Evolutionary conservation across 2,797 vertebrate genomes (phyloP).

Genomic region (Ateles fusciceps): DNA sequence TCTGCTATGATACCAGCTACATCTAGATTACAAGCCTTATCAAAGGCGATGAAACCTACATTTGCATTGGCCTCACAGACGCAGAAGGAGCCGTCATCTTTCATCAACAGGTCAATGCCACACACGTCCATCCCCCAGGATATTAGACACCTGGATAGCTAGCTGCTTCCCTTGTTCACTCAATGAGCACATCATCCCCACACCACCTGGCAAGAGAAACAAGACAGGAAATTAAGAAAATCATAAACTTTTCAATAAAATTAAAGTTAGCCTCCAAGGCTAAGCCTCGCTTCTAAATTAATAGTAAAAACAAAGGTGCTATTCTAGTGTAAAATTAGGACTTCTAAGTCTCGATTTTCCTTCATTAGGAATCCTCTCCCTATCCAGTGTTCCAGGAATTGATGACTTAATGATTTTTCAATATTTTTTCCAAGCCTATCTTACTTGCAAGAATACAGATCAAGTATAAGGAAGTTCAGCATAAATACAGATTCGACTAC

Average conservation of each 20-base stretch:
- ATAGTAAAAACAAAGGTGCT: background rate
- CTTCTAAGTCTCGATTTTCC: background rate
- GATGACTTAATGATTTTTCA: background rate
- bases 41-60: conserved; percentile 90
- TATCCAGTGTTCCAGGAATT: background rate
- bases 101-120: conserved; percentile 88
- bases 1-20: conserved; percentile 89
- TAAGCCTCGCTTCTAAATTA: conserved; percentile 1
- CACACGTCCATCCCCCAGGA: conserved; percentile 89
- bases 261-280: background rate
- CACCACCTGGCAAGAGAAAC: conserved; percentile 81
- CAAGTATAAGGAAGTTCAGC: background rate
- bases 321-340: background rate
- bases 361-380: background rate
- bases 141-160: conserved; percentile 88
- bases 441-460: background rate
- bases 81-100: conserved; percentile 88
- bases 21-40: conserved; percentile 90
- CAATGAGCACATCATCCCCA: conserved; percentile 88
- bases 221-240: background rate
- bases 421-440: background rate
- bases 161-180: conserved; percentile 89
- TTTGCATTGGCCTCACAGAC: conserved; percentile 90
- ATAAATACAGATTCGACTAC: background rate
- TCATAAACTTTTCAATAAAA: background rate